These are phyloP conservation scores for Rhopilema esculentum DNA, from an alignment of 30 jellyfish, hydroid and myxozoan genomes.

Conservation along the genomic window DNA sequence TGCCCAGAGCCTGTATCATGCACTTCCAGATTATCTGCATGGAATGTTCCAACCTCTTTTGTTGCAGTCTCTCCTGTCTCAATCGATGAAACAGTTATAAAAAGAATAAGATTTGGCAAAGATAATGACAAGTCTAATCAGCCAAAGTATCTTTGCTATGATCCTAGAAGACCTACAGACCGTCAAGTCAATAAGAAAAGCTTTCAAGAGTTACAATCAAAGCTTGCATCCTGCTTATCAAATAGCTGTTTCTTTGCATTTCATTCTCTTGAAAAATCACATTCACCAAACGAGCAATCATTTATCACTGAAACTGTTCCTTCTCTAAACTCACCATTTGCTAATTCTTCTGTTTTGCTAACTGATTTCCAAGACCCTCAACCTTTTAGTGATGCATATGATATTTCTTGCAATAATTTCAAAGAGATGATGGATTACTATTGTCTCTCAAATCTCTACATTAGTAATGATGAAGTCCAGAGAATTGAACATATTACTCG, in stretches of 20 bases:
- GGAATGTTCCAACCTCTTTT: conserved; percentile 25
- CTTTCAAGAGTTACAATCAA: not conserved
- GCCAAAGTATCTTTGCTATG: conserved; percentile 1
- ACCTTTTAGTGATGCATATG: not conserved
- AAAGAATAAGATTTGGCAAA: conserved; percentile 34
- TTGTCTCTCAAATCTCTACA: not conserved
- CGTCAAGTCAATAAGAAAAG: not conserved
- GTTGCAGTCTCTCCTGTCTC: conserved; percentile 29
- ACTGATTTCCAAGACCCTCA: not conserved
- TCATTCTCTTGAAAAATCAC: not conserved
- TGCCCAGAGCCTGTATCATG: conserved; percentile 12
- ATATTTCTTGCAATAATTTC: conserved; percentile 14
- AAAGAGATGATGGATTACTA: not conserved
- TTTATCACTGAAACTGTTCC: not conserved
- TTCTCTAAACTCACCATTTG: not conserved
- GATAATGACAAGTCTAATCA: conserved; percentile 13
- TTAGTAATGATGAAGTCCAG: conserved; percentile 1
- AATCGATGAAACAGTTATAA: conserved; percentile 43
- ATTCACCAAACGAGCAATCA: not conserved
- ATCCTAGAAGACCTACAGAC: conserved; percentile 2
- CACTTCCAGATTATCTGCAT: conserved; percentile 52
- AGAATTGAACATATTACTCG: conserved; percentile 9
- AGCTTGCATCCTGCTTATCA: conserved; percentile 1
- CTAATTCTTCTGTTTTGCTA: not conserved
- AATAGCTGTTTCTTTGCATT: conserved; percentile 13